Evolutionary conservation across 2,113 vertebrate genomes (phyloP).

Genomic region (Varanus salvator): DNA sequence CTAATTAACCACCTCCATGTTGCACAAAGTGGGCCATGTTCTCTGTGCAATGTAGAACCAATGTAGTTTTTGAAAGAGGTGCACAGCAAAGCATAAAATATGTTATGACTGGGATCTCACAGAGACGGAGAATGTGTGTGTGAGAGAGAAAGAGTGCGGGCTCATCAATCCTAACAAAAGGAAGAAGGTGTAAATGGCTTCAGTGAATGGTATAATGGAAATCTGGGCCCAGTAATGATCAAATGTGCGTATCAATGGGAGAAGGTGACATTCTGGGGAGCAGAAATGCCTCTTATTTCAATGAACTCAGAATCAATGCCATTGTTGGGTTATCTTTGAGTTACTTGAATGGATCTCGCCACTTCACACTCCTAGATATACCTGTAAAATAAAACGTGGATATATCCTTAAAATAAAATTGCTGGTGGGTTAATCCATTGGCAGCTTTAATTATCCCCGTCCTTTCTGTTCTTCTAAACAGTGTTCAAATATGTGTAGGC

Average conservation of each 20-base stretch:
- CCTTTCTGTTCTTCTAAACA: not conserved
- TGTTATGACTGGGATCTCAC: not conserved
- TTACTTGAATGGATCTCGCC: not conserved
- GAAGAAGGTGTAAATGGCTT: not conserved
- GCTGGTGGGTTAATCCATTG: not conserved
- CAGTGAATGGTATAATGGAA: not conserved
- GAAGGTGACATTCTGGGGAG: not conserved
- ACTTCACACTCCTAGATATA: not conserved
- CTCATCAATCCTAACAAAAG: not conserved
- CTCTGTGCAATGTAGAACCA: not conserved
- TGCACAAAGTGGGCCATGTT: too few relatives aligned
- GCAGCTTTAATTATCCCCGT: not conserved
- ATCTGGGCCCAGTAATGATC: constrained; percentile 10
- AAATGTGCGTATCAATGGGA: not conserved
- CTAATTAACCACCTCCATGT: too few relatives aligned
- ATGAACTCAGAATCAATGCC: constrained; percentile 16
- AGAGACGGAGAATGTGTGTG: not conserved
- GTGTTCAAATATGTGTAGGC: not conserved
- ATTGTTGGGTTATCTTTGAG: not conserved
- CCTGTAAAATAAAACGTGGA: too few relatives aligned
- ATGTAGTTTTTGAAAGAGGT: not conserved
- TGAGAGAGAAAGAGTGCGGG: not conserved
- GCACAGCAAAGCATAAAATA: not conserved
- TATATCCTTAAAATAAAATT: not conserved
- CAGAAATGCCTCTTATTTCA: not conserved